Conservation (phyloP, 2,113 vertebrate genomes). For the Aramus guarauna region DNA sequence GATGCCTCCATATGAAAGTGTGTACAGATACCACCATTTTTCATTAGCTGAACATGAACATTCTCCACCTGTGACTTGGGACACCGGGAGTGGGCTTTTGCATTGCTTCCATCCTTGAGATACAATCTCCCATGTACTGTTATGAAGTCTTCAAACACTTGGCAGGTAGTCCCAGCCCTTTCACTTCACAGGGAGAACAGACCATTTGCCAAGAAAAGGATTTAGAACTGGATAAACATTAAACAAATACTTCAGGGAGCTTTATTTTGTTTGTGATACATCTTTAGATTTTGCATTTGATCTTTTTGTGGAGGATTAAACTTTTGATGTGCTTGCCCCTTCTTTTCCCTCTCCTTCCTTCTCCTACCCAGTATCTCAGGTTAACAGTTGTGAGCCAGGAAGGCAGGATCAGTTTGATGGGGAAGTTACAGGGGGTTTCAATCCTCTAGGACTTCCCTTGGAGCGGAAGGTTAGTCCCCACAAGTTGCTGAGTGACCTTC, state of each 20-base stretch:
- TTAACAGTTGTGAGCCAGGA: not conserved
- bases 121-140: not conserved
- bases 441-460: not conserved
- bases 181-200: slow-evolving; percentile 43
- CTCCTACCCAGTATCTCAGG: not conserved
- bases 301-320: not conserved
- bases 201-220: slow-evolving; percentile 56
- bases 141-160: slow-evolving; percentile 53
- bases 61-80: not conserved
- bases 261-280: slow-evolving; percentile 49
- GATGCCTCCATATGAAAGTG: not conserved
- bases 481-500: not conserved
- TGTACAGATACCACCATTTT: not conserved
- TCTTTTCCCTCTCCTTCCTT: not conserved
- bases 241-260: slow-evolving; percentile 55
- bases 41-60: not conserved
- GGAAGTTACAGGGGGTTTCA: not conserved
- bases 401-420: not conserved
- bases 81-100: not conserved
- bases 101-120: not conserved
- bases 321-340: not conserved
- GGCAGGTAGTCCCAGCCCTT: slow-evolving; percentile 21
- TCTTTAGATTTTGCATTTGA: slow-evolving; percentile 38
- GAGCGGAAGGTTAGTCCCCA: not conserved
- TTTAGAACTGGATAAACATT: slow-evolving; percentile 55